Evolutionary conservation across 2,797 vertebrate species (phyloP).

Genomic region (Hylomyscus alleni): DNA sequence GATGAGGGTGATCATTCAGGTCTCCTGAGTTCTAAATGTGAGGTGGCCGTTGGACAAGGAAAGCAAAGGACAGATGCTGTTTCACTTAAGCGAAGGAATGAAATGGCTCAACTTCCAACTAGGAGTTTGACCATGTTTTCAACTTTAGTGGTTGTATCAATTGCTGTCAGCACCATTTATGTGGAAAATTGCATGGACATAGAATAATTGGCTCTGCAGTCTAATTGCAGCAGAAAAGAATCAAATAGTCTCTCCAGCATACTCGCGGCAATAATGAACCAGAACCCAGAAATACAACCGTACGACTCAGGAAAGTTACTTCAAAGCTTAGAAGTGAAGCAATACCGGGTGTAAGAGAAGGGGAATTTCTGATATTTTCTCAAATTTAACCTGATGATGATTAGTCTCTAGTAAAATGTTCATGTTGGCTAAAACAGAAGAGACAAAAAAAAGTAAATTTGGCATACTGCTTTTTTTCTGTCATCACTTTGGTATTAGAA

Average conservation of each 20-base stretch:
- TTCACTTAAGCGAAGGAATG: slow-evolving; percentile 60
- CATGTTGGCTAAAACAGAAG: slow-evolving; percentile 29
- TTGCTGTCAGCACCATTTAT: slow-evolving; percentile 78
- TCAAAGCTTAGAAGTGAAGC: slow-evolving; percentile 31
- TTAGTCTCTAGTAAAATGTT: slow-evolving; percentile 41
- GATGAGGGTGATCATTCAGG: not conserved
- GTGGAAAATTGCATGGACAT: slow-evolving; percentile 77
- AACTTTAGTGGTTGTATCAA: slow-evolving; percentile 68
- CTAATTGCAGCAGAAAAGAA: not conserved
- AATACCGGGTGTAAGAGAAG: not conserved
- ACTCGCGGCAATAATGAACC: slow-evolving; percentile 1
- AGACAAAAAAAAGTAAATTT: slow-evolving; percentile 1
- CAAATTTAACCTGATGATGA: not conserved
- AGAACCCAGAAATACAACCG: slow-evolving; percentile 9
- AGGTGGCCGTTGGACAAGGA: not conserved
- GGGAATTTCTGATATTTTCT: slow-evolving; percentile 41
- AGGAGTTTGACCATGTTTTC: slow-evolving; percentile 73
- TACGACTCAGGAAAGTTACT: slow-evolving; percentile 16
- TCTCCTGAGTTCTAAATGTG: slow-evolving; percentile 45
- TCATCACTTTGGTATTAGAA: not conserved
- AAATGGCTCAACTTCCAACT: slow-evolving; percentile 52
- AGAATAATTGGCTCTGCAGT: slow-evolving; percentile 53
- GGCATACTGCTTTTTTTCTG: slow-evolving; percentile 31
- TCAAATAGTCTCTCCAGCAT: not conserved
- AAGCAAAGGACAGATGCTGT: slow-evolving; percentile 44